Evolutionary conservation across 2,113 vertebrate species (phyloP).

Genomic region (Cathartes aura): DNA sequence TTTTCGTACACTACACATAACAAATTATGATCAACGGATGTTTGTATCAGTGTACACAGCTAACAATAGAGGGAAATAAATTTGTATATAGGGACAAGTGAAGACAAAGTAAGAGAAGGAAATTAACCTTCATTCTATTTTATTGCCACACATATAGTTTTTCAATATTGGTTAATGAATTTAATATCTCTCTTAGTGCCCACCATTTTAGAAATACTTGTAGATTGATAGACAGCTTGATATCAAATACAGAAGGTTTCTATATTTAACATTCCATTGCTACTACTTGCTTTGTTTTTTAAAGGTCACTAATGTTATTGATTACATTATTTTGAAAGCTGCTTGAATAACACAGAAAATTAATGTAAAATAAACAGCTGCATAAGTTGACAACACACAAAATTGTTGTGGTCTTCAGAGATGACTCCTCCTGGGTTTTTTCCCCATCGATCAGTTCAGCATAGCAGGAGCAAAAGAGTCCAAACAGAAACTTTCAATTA

Average conservation of each 20-base stretch:
- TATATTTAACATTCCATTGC: neutral
- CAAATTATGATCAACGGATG: neutral
- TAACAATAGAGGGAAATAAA: neutral
- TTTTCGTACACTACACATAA: neutral
- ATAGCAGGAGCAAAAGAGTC: neutral
- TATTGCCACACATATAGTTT: neutral
- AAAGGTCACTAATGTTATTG: neutral
- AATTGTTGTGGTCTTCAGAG: neutral
- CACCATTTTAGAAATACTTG: neutral
- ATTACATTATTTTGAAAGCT: constrained; percentile 5
- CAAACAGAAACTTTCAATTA: neutral
- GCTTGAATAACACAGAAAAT: neutral
- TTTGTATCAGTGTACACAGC: neutral
- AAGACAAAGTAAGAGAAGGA: neutral
- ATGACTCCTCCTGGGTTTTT: neutral
- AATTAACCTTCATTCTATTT: neutral
- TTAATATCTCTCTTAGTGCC: neutral
- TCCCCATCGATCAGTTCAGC: neutral
- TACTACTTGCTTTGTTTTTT: neutral
- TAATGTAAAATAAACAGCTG: neutral
- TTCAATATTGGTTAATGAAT: neutral
- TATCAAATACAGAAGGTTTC: neutral
- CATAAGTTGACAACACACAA: neutral
- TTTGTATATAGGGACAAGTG: neutral
- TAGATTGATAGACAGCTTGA: neutral